Evolutionary conservation across 2,113 vertebrate species (phyloP).

Genomic region (Helogale parvula): DNA sequence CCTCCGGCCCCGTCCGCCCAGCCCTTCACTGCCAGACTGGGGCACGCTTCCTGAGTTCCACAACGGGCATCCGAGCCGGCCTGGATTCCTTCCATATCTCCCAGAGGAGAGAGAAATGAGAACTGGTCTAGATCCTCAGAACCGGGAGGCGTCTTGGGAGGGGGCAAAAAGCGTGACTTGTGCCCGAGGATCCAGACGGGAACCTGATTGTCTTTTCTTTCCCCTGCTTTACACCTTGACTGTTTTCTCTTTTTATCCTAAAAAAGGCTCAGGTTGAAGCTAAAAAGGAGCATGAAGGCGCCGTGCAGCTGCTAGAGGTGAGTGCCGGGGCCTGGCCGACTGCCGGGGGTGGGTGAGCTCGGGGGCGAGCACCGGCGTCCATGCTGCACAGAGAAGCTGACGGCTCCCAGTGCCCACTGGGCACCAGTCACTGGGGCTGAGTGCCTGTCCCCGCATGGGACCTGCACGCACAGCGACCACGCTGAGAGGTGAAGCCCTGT

Average conservation of each 20-base stretch:
- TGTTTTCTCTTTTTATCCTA: background rate
- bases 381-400: background rate
- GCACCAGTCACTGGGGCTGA: background rate
- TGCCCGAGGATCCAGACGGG: rapidly evolving
- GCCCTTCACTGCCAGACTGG: rapidly evolving
- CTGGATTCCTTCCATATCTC: rapidly evolving
- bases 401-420: background rate
- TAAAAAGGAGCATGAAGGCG: conserved; percentile 98
- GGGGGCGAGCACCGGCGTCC: no score
- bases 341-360: rapidly evolving
- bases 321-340: conserved; percentile 69
- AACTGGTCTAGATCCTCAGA: background rate
- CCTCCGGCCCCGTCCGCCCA: rapidly evolving
- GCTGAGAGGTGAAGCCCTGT: rapidly evolving
- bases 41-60: rapidly evolving
- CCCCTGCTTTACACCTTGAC: background rate
- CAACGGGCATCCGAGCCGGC: rapidly evolving
- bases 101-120: rapidly evolving
- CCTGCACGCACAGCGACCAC: background rate
- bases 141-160: rapidly evolving
- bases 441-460: background rate
- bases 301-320: conserved; percentile 98
- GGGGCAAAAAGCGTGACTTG: rapidly evolving
- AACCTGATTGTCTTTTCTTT: background rate
- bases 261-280: conserved; percentile 98